Base-by-base conservation (phyloP, 2,888 invertebrate species). In the Teleogryllus oceanicus region DNA sequence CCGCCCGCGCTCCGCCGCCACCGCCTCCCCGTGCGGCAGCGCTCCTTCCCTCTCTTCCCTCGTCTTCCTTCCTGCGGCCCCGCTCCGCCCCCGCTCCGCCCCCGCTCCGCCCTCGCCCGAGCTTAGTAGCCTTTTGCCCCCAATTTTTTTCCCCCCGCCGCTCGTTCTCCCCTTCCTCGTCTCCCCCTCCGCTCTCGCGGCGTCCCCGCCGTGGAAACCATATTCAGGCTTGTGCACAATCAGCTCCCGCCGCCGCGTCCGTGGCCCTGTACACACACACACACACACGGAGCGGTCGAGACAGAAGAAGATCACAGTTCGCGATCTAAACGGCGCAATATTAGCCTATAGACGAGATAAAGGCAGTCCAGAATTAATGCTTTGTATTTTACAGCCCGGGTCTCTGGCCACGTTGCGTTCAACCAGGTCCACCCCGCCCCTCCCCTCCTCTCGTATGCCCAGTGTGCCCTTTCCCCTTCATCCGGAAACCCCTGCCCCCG, bases 1-100 rank as follows among this genome's bases (percentile, higher is more conserved):
- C 18, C 37, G 37, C 21, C n/a, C 77, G n/a, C n/a, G 21, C 18
- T 18, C n/a, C 85, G 83, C 82, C 83, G 84, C 85, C 79, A 49
- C 74, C 77, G 78, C 78, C 74, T 79, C 80, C 79, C 74, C 74
- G 49, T 79, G 77, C 82, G 74, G 75, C 75, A 49, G 80, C 20
- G 50, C 78, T 76, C 78, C 79, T 83, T 82, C 78, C 80, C 18
- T 74, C 76, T 50, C 75, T 78, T 75, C 77, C 79, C 80, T 77
- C 50, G 77, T 62, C 74, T 74, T 78, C 82, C 80, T 80, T 79
- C 76, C 75, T 50, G 50, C 11, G 12, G 76, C 76, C 76, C 75
- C 76, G 50, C 11, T 24, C 79, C 76, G 80, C 78, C 83, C 79
- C 82, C 82, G 82, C 81, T 74, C 49, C 77, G 77, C 51, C 77